Percentiles rank a stretch among this genome's conserved stretches.
Evolutionary conservation across 2,888 invertebrate genomes (phyloP).

Genomic region (Yponomeuta cagnagella): DNA sequence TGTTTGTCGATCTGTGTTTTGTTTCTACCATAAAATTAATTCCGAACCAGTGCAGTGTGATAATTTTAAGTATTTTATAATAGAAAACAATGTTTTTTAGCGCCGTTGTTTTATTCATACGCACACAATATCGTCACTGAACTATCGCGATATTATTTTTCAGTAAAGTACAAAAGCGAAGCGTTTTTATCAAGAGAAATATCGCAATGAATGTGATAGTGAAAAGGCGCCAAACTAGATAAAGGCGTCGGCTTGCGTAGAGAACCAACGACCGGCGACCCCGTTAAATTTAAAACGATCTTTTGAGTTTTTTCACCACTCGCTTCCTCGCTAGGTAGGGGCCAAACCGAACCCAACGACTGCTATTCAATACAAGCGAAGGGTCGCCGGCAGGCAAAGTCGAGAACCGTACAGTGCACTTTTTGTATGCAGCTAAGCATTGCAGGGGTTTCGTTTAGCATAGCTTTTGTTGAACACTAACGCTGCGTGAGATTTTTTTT

Average conservation of each 20-base stretch:
- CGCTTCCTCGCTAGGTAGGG: not conserved
- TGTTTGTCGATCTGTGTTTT: too few species aligned
- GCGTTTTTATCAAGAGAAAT: not conserved
- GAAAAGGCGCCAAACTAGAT: not conserved
- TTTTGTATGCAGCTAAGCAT: not conserved
- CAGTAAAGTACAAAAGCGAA: not conserved
- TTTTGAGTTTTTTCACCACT: not conserved
- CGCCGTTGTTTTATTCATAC: constrained; percentile 29
- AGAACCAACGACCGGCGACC: not conserved
- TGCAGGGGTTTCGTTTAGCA: not conserved
- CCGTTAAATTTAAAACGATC: not conserved
- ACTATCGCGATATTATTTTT: not conserved
- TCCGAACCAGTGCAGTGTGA: not conserved
- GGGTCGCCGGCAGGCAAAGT: not conserved
- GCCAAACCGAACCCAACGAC: not conserved
- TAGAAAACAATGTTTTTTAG: constrained; percentile 14
- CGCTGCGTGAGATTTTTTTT: too few species aligned
- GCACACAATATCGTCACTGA: not conserved
- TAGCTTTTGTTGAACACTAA: not conserved
- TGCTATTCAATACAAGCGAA: not conserved
- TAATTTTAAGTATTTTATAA: not conserved
- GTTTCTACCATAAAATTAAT: not conserved
- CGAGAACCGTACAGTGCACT: not conserved
- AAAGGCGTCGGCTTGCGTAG: not conserved
- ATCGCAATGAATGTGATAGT: not conserved